Conservation (phyloP, 2,888 invertebrate species). For the Tyria jacobaeae region DNA sequence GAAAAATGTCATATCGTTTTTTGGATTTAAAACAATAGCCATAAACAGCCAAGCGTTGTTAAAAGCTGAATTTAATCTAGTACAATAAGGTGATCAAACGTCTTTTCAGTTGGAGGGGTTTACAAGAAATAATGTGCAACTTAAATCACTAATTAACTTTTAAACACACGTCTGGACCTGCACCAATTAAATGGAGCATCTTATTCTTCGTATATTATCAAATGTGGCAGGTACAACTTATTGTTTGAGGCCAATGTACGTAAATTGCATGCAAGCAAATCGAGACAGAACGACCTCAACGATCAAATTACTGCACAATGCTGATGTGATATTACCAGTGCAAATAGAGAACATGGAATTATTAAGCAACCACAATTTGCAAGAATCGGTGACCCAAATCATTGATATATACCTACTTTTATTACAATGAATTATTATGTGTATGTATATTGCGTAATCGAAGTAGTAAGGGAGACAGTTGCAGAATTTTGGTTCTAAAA, state of each 20-base stretch:
- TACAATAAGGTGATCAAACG: neutral
- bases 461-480: conserved; percentile 2
- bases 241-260: conserved; percentile 19
- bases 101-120: neutral
- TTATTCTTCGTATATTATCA: neutral
- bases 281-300: conserved; percentile 34
- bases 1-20: neutral
- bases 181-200: neutral
- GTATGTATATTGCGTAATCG: conserved; percentile 18
- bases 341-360: conserved; percentile 34
- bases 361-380: conserved; percentile 56
- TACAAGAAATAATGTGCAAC: neutral
- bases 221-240: conserved; percentile 4
- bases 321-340: conserved; percentile 32
- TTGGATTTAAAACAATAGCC: neutral
- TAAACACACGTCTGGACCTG: neutral
- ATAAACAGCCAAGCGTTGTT: neutral
- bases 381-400: conserved; percentile 59
- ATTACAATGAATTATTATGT: conserved; percentile 25
- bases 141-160: neutral
- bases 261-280: conserved; percentile 39
- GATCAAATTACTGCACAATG: conserved; percentile 40
- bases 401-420: conserved; percentile 50
- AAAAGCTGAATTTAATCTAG: neutral
- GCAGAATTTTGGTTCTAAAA: neutral